A percentile compares a stretch with the other conserved stretches of the same genome.
Conservation (phyloP, 2,797 vertebrate species). For the Cyprinella venusta region DNA sequence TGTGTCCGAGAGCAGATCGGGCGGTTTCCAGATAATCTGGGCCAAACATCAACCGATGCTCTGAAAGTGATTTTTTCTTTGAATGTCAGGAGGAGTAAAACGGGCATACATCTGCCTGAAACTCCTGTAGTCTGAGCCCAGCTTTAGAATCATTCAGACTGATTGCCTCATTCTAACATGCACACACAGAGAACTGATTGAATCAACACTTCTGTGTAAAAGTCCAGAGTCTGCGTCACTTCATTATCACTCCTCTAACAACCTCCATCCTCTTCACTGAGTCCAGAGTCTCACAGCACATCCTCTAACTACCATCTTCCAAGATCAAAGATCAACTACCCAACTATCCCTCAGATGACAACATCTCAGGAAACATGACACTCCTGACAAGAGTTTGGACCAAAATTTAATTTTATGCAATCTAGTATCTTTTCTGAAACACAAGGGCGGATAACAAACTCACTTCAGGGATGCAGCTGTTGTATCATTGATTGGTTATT, state of each 20-base stretch:
- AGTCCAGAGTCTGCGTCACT: slow-evolving; percentile 28
- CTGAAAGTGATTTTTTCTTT: neutral
- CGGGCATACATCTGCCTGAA: neutral
- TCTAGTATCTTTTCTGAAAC: neutral
- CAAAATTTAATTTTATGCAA: neutral
- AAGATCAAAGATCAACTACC: neutral
- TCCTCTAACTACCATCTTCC: slow-evolving; percentile 13
- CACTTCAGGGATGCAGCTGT: neutral
- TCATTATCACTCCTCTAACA: slow-evolving; percentile 46
- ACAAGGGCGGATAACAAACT: neutral
- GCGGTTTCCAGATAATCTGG: slow-evolving; percentile 4
- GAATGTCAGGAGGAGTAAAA: neutral
- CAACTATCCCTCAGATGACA: neutral
- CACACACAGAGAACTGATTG: neutral
- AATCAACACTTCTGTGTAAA: slow-evolving; percentile 31
- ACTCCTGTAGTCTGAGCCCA: neutral
- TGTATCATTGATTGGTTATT: slow-evolving; percentile 4
- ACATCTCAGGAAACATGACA: slow-evolving; percentile 1
- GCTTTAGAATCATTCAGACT: neutral
- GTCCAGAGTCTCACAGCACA: slow-evolving; percentile 23
- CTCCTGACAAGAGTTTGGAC: neutral
- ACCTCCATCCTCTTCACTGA: slow-evolving; percentile 25
- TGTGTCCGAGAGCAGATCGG: too few species aligned
- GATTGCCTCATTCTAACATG: slow-evolving; percentile 15
- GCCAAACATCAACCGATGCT: neutral